Percentiles rank a stretch among this genome's conserved stretches.
phyloP scores from a whole-genome alignment of 2,888 invertebrate genomes.

The Drosophila birchii region DNA sequence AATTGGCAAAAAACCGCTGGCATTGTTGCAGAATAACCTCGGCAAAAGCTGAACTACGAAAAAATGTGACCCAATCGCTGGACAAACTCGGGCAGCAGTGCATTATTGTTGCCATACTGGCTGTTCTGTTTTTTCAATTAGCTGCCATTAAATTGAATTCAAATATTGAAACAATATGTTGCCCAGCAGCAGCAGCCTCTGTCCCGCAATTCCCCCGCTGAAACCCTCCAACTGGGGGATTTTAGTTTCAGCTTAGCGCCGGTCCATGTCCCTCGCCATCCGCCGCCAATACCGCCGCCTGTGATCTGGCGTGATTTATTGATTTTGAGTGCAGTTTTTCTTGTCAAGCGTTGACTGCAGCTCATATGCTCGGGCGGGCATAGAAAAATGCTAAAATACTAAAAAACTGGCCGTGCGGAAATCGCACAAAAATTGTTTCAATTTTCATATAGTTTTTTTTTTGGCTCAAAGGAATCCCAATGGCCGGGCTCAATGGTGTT shows the following conservation, averaged over 20 bases:
- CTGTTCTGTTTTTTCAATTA: conserved; percentile 74
- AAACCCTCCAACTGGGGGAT: conserved; percentile 21
- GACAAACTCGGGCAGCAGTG: conserved; percentile 52
- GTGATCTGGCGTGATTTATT: conserved; percentile 65
- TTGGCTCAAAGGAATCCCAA: conserved; percentile 27
- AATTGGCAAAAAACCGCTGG: conserved; percentile 53
- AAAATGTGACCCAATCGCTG: conserved; percentile 30
- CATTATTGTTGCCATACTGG: conserved; percentile 64
- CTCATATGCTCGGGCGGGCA: conserved; percentile 36
- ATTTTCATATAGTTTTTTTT: conserved; percentile 39
- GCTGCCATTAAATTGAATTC: conserved; percentile 80
- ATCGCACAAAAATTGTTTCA: conserved; percentile 50
- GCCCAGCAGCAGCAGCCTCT: neutral
- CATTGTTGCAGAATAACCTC: conserved; percentile 29
- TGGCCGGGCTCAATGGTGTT: conserved; percentile 8
- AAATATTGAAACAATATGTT: conserved; percentile 78
- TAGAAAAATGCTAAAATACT: conserved; percentile 39
- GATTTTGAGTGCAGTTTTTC: conserved; percentile 73
- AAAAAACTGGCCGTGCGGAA: conserved; percentile 53
- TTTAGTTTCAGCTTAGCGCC: conserved; percentile 64
- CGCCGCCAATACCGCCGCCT: neutral
- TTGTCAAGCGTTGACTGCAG: conserved; percentile 61
- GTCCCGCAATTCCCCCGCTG: neutral
- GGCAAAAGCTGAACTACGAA: neutral
- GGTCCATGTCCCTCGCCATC: conserved; percentile 10